These are phyloP conservation scores for Escarpia spicata DNA, from an alignment of 2,888 invertebrate genomes.

Conservation along the genomic window DNA sequence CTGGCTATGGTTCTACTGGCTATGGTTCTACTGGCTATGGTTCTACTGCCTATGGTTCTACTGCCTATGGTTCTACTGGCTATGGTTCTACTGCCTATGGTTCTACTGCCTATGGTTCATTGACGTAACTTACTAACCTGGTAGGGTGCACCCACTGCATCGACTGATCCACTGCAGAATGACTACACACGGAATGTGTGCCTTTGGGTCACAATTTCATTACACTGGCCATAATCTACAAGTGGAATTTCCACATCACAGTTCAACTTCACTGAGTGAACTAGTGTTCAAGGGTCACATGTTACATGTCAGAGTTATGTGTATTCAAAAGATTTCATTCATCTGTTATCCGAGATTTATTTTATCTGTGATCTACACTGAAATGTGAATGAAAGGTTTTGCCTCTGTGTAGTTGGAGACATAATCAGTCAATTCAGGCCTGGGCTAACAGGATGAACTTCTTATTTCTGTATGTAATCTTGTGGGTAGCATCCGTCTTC, in stretches of 20 bases:
- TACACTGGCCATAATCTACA: not conserved
- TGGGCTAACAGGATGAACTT: too few relatives aligned
- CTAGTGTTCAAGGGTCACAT: not conserved
- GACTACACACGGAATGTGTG: not conserved
- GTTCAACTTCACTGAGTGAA: not conserved
- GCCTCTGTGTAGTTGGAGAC: not conserved
- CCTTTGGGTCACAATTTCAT: not conserved
- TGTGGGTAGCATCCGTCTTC: too few relatives aligned
- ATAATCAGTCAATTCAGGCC: too few relatives aligned
- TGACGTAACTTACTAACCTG: not conserved
- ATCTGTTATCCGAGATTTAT: not conserved
- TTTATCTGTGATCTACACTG: not conserved
- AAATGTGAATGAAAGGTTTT: not conserved
- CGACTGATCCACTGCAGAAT: not conserved
- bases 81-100: too few relatives aligned
- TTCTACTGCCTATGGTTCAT: not conserved
- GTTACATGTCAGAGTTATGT: not conserved
- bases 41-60: too few relatives aligned
- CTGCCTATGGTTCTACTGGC: too few relatives aligned
- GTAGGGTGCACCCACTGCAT: not conserved
- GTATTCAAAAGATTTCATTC: not conserved
- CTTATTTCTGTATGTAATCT: too few relatives aligned
- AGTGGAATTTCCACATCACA: not conserved
- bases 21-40: too few relatives aligned
- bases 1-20: too few relatives aligned